Evolutionary conservation across 2,113 vertebrate species (phyloP).

Genomic region (Cephalopholis sonnerati): DNA sequence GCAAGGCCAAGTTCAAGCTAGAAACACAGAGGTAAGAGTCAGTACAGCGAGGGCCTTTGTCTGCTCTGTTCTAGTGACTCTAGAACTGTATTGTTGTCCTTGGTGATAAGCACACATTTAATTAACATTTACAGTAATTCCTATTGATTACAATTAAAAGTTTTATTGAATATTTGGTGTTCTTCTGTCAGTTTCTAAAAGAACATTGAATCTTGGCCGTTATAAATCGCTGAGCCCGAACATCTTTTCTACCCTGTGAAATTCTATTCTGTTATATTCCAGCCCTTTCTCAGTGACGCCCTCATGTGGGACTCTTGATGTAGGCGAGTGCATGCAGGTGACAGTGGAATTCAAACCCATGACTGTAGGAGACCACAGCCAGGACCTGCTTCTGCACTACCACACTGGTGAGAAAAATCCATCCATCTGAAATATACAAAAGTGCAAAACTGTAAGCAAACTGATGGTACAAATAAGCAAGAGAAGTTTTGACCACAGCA

Average conservation of each 20-base stretch:
- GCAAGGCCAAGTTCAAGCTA: slow-evolving; percentile 84
- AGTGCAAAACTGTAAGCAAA: neutral
- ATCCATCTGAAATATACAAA: neutral
- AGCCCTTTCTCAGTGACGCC: slow-evolving; percentile 91
- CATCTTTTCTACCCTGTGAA: neutral
- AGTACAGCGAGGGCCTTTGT: neutral
- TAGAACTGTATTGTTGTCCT: neutral
- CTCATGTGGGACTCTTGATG: slow-evolving; percentile 78
- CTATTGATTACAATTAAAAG: neutral
- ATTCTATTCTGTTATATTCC: slow-evolving; percentile 15
- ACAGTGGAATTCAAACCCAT: slow-evolving; percentile 87
- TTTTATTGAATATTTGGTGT: neutral
- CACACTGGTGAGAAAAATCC: slow-evolving; percentile 78
- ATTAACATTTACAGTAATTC: neutral
- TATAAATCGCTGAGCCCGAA: neutral
- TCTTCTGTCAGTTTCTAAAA: slow-evolving; percentile 17
- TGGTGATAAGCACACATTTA: neutral
- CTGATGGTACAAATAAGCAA: neutral
- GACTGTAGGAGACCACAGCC: slow-evolving; percentile 79
- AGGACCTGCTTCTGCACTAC: slow-evolving; percentile 85
- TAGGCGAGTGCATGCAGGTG: slow-evolving; percentile 86
- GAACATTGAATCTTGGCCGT: neutral
- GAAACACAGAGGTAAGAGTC: slow-evolving; percentile 83
- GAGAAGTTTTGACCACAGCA: neutral
- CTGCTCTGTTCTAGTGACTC: neutral